Percentiles rank a stretch among this genome's conserved stretches.
phyloP scores from a whole-genome alignment of 2,797 vertebrate genomes.

The Heterohyrax brucei region DNA sequence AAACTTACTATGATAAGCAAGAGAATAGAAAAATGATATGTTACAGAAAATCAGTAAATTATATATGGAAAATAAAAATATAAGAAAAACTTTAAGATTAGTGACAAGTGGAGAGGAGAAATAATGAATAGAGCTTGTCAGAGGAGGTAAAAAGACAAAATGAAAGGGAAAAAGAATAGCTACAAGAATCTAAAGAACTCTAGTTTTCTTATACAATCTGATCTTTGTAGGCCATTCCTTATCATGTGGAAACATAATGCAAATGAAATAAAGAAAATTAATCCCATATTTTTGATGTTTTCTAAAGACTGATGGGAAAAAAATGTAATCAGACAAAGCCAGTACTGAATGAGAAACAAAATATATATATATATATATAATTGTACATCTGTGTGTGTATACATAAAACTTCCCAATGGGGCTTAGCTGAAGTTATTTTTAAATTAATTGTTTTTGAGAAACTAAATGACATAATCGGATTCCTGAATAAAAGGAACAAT shows the following conservation, averaged over 20 bases:
- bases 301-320: conserved; percentile 13
- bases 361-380: background rate
- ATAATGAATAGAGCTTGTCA: background rate
- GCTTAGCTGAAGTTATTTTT: conserved; percentile 11
- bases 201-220: background rate
- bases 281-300: background rate
- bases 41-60: background rate
- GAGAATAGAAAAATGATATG: background rate
- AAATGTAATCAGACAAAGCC: background rate
- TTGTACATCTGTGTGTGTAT: fast-evolving
- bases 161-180: background rate
- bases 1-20: conserved; percentile 19
- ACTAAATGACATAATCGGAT: background rate
- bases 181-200: background rate
- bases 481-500: background rate
- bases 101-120: background rate
- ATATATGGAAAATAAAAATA: conserved; percentile 4
- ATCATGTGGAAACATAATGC: background rate
- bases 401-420: background rate
- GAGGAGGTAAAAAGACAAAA: background rate
- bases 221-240: background rate
- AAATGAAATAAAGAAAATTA: background rate
- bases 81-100: background rate
- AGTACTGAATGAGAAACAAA: background rate
- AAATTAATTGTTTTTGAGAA: background rate